These are phyloP conservation scores for Arctia plantaginis DNA, from an alignment of 2,888 invertebrate species.

Conservation along the genomic window DNA sequence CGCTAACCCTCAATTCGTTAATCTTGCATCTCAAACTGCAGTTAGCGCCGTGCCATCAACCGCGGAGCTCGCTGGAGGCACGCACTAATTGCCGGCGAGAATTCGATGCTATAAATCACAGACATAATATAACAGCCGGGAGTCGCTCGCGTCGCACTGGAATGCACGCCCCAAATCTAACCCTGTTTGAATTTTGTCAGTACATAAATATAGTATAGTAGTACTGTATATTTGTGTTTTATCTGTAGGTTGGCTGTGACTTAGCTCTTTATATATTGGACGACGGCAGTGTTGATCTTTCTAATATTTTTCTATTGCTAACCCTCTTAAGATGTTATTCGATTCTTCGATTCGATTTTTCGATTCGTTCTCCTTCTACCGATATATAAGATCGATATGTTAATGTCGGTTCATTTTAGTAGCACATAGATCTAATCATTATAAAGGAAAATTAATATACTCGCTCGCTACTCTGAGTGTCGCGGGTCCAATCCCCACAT, in stretches of 20 bases:
- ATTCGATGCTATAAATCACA: constrained; percentile 86
- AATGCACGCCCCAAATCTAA: constrained; percentile 80
- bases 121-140: constrained; percentile 82
- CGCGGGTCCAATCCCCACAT: too few relatives aligned
- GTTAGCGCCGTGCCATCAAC: constrained; percentile 44
- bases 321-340: not conserved
- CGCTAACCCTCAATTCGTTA: not conserved
- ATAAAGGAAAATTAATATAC: too few relatives aligned
- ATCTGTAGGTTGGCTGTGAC: not conserved
- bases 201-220: constrained; percentile 20
- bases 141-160: constrained; percentile 73
- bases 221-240: constrained; percentile 1
- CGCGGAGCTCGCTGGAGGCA: constrained; percentile 69
- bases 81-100: constrained; percentile 85
- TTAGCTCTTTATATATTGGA: not conserved
- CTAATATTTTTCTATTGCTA: not conserved
- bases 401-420: too few relatives aligned
- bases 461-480: too few relatives aligned
- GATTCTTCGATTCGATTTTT: not conserved
- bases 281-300: not conserved
- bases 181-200: constrained; percentile 69
- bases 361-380: too few relatives aligned
- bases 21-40: constrained; percentile 19
- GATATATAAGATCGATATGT: not conserved
- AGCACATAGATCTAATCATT: too few relatives aligned